Percentiles rank a stretch among this genome's conserved stretches.
Evolutionary conservation across 2,888 invertebrate species (phyloP).

Genomic region (Stenichneumon culpator): DNA sequence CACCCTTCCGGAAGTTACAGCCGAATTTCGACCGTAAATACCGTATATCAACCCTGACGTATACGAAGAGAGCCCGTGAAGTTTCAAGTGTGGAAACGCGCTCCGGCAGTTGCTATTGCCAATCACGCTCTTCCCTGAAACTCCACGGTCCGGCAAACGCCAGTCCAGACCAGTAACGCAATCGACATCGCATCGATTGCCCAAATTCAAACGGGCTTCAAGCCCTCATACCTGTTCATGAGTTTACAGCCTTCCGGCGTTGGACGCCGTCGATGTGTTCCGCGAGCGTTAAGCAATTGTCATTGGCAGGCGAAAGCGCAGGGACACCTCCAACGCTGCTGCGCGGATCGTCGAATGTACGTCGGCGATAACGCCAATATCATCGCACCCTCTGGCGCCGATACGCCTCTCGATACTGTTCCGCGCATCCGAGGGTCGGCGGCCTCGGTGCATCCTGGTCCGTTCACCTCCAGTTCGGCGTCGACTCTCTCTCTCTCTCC

Average conservation of each 20-base stretch:
- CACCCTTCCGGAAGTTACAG: too few species aligned
- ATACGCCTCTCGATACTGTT: conserved; percentile 21
- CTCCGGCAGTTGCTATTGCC: too few species aligned
- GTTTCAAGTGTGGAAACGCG: too few species aligned
- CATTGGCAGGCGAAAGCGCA: not conserved
- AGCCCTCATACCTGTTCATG: too few species aligned
- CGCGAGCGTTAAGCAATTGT: not conserved
- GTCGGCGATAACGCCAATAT: conserved; percentile 41
- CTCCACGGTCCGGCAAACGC: too few species aligned
- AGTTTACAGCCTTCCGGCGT: not conserved
- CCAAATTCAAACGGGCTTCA: too few species aligned
- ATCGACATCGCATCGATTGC: too few species aligned
- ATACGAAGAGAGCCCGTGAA: too few species aligned
- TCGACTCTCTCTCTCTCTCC: not conserved
- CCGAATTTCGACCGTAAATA: too few species aligned
- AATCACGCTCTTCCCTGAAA: too few species aligned
- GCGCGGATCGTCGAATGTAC: conserved; percentile 32
- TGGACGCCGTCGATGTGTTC: not conserved
- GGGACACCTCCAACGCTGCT: not conserved
- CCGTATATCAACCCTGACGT: too few species aligned
- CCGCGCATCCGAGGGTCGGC: not conserved
- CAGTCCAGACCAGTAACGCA: too few species aligned
- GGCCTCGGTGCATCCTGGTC: not conserved
- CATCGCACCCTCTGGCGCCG: conserved; percentile 31
- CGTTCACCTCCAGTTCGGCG: not conserved